Conservation (phyloP, 2,888 invertebrate species). For the Ichneumon xanthorius region DNA sequence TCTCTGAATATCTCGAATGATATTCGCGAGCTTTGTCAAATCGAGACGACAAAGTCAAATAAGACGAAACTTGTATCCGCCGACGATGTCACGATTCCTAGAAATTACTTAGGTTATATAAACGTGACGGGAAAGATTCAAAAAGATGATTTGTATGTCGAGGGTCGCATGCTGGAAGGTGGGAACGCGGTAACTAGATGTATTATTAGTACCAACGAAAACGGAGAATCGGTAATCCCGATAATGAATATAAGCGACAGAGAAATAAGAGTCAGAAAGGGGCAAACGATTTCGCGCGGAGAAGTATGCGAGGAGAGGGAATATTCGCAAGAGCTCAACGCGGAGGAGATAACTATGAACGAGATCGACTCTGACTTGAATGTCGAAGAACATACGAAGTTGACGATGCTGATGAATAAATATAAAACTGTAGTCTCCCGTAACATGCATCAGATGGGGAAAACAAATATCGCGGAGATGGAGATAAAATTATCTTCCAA, state of each 20-base stretch:
- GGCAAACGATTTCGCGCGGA: slow-evolving; percentile 50
- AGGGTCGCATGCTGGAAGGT: slow-evolving; percentile 60
- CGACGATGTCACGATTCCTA: slow-evolving; percentile 54
- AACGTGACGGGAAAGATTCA: slow-evolving; percentile 46
- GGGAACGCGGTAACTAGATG: slow-evolving; percentile 63
- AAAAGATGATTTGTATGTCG: slow-evolving; percentile 56
- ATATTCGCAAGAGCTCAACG: slow-evolving; percentile 26
- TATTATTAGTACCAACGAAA: slow-evolving; percentile 60
- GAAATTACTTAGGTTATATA: slow-evolving; percentile 65
- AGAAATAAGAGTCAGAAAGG: slow-evolving; percentile 38
- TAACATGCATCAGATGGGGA: slow-evolving; percentile 62
- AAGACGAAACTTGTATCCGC: slow-evolving; percentile 31
- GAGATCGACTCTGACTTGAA: slow-evolving; percentile 50
- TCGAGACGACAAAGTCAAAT: slow-evolving; percentile 26
- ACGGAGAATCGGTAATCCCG: slow-evolving; percentile 61
- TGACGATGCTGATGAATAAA: slow-evolving; percentile 48
- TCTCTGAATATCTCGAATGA: slow-evolving; percentile 58
- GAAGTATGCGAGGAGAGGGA: slow-evolving; percentile 52
- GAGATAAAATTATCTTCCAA: slow-evolving; percentile 71
- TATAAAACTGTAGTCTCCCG: slow-evolving; percentile 35
- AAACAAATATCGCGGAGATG: slow-evolving; percentile 69
- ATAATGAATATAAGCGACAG: slow-evolving; percentile 51
- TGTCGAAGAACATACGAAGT: slow-evolving; percentile 31
- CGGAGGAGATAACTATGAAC: slow-evolving; percentile 24
- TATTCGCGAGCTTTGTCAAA: slow-evolving; percentile 47